Percentiles rank a stretch among this genome's conserved stretches.
phyloP scores from a whole-genome alignment of 35 echinoderm and acorn worm species.

The Heliocidaris tuberculata region DNA sequence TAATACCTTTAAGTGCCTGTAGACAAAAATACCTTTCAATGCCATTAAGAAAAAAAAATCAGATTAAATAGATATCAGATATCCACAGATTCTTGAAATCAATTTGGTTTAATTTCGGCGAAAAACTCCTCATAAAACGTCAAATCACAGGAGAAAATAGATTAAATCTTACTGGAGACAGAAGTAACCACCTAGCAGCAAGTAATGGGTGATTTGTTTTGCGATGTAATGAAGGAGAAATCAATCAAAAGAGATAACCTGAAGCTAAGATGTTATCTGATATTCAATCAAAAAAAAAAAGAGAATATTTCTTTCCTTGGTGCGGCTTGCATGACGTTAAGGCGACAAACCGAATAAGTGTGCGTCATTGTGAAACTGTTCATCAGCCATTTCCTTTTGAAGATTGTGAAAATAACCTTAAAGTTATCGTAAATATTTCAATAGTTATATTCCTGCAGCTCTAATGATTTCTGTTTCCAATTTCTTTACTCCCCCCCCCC shows the following conservation, averaged over 20 bases:
- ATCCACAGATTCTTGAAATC: not conserved
- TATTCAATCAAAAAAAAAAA: not conserved
- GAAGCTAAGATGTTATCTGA: not conserved
- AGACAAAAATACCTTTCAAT: not conserved
- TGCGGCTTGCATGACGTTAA: not conserved
- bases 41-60: not conserved
- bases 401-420: not conserved
- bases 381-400: not conserved
- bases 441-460: not conserved
- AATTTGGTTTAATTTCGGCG: not conserved
- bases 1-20: not conserved
- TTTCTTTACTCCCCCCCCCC: no score
- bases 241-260: not conserved
- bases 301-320: no score
- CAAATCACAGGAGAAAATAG: not conserved
- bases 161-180: not conserved
- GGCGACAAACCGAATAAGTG: not conserved
- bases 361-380: not conserved
- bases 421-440: not conserved
- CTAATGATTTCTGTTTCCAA: not conserved
- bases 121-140: not conserved
- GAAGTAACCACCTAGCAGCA: not conserved
- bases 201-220: conserved; percentile 4
- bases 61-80: not conserved
- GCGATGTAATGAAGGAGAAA: not conserved